Evolutionary conservation across 2,888 invertebrate species (phyloP).

Genomic region (Pilophorus perplexus): DNA sequence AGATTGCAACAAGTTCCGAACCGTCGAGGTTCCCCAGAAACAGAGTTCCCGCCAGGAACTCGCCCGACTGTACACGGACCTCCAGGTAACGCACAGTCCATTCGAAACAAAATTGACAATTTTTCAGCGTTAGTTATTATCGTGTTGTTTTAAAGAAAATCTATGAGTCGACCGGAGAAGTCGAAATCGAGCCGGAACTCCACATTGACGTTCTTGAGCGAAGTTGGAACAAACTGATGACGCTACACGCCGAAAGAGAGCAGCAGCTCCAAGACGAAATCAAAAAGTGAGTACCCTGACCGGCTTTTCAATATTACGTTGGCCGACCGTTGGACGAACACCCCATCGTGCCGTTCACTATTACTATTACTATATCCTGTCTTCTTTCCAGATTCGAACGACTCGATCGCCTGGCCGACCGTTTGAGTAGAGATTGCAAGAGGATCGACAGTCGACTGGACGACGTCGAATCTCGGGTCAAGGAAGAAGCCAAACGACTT

Average conservation of each 20-base stretch:
- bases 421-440: conserved; percentile 77
- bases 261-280: conserved; percentile 87
- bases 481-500: conserved; percentile 81
- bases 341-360: no score
- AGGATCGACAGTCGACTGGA: conserved; percentile 83
- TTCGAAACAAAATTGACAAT: not conserved
- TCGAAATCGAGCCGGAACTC: conserved; percentile 83
- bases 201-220: conserved; percentile 83
- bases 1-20: conserved; percentile 89
- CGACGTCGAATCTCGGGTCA: conserved; percentile 81
- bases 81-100: conserved; percentile 57
- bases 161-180: conserved; percentile 81
- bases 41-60: conserved; percentile 88
- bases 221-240: conserved; percentile 82
- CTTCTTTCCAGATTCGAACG: conserved; percentile 66
- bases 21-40: conserved; percentile 88
- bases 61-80: conserved; percentile 78
- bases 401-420: conserved; percentile 88
- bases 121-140: not conserved
- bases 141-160: conserved; percentile 62
- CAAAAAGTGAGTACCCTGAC: conserved; percentile 58
- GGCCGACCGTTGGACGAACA: no score
- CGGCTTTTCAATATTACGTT: no score
- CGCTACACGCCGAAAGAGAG: conserved; percentile 87
- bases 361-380: no score